These are phyloP conservation scores for Scomber japonicus DNA, from an alignment of 2,113 vertebrate species.

Conservation along the genomic window DNA sequence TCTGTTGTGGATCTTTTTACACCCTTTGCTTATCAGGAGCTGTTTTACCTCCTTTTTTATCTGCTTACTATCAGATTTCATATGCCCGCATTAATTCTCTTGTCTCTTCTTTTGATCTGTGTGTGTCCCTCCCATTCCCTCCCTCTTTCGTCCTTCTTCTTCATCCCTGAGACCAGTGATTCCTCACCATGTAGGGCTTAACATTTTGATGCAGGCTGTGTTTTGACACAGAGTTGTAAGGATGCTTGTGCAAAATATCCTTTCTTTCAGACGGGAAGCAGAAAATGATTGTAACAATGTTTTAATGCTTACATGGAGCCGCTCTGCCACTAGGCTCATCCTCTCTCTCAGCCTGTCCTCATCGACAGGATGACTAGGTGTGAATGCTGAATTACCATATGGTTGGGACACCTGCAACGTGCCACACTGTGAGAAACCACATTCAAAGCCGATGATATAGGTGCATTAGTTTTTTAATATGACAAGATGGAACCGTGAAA, in stretches of 20 bases:
- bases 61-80: background rate
- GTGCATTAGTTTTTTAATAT: background rate
- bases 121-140: background rate
- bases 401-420: conserved; percentile 35
- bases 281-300: conserved; percentile 21
- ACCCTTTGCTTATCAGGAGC: background rate
- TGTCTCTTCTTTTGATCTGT: background rate
- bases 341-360: conserved; percentile 17
- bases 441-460: conserved; percentile 9
- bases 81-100: background rate
- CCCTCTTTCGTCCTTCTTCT: background rate
- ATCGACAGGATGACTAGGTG: conserved; percentile 25
- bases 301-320: conserved; percentile 12
- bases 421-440: conserved; percentile 5
- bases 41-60: background rate
- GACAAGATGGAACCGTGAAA: background rate
- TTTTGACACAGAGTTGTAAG: conserved; percentile 17
- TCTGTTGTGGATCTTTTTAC: background rate
- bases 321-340: conserved; percentile 20
- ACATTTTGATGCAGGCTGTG: conserved; percentile 32
- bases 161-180: conserved; percentile 12
- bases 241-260: conserved; percentile 31
- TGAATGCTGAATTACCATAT: conserved; percentile 32
- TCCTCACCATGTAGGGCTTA: conserved; percentile 7
- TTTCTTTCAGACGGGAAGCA: conserved; percentile 7